Percentiles rank a stretch among this genome's conserved stretches.
phyloP scores from a whole-genome alignment of 2,113 vertebrate species.

The Ondatra zibethicus region DNA sequence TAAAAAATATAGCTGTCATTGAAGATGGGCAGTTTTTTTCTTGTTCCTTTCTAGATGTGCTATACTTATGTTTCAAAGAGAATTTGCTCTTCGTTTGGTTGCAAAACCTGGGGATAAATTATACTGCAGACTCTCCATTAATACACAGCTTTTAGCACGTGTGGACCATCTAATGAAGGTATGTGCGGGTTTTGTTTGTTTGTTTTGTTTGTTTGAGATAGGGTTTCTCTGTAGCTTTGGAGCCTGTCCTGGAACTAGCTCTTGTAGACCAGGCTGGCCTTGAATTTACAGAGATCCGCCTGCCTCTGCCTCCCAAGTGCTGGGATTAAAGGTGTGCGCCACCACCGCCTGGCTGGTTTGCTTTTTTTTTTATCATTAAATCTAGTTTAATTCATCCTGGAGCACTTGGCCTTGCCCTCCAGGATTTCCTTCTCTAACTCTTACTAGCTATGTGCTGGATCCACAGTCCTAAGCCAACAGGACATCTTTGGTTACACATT shows the following conservation, averaged over 20 bases:
- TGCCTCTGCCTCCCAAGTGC: too few species aligned
- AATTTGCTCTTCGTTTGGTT: constrained; percentile 97
- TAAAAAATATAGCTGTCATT: neutral
- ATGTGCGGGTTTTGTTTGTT: neutral
- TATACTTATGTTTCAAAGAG: constrained; percentile 98
- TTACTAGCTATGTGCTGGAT: neutral
- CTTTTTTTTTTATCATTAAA: constrained; percentile 32
- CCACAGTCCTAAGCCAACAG: neutral
- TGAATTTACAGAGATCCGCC: too few species aligned
- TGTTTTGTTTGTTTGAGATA: too few species aligned
- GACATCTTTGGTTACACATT: constrained; percentile 58
- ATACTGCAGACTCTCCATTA: constrained; percentile 97
- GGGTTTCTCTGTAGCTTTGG: too few species aligned
- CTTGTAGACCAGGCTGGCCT: too few species aligned
- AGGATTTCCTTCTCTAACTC: neutral
- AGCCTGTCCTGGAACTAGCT: too few species aligned
- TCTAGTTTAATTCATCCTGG: constrained; percentile 15
- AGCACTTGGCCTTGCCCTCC: neutral
- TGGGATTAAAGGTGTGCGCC: too few species aligned
- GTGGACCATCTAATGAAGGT: constrained; percentile 99
- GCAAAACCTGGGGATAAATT: constrained; percentile 96
- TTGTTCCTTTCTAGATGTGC: constrained; percentile 91
- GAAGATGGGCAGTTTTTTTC: constrained; percentile 30
- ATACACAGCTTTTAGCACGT: constrained; percentile 96
- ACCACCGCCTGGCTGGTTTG: too few species aligned